phyloP scores from a whole-genome alignment of 35 echinoderm and acorn worm genomes.

The Apostichopus japonicus region DNA sequence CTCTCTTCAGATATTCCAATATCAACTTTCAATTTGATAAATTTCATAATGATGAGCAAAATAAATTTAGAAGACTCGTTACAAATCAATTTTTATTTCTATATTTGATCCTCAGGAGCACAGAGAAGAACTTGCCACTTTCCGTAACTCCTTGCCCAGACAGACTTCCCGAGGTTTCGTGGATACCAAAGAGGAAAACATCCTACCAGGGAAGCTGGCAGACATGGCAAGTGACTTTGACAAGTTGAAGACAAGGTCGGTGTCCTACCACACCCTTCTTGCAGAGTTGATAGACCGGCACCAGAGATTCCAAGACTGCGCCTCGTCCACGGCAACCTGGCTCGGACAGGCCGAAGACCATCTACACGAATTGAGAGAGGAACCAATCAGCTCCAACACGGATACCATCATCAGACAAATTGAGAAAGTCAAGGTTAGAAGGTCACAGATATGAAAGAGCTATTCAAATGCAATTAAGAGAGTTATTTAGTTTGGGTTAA shows the following conservation, averaged over 20 bases:
- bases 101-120: conserved; percentile 61
- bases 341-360: conserved; percentile 67
- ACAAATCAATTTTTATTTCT: no score
- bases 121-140: conserved; percentile 76
- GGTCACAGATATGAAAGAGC: background rate
- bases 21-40: no score
- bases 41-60: no score
- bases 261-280: conserved; percentile 64
- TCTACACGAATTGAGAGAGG: conserved; percentile 71
- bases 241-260: conserved; percentile 79
- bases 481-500: no score
- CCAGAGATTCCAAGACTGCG: conserved; percentile 67
- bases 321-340: conserved; percentile 61
- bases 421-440: conserved; percentile 77
- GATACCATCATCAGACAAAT: conserved; percentile 76
- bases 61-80: no score
- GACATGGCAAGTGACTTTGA: conserved; percentile 74
- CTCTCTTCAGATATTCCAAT: no score
- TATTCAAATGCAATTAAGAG: no score
- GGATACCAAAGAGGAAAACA: conserved; percentile 76
- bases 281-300: conserved; percentile 77
- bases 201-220: conserved; percentile 62
- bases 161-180: conserved; percentile 74
- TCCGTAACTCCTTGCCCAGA: conserved; percentile 80
- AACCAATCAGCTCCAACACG: conserved; percentile 72